Evolutionary conservation across 1,140 invertebrate species (phyloP).

Genomic region (Onthophagus taurus): DNA sequence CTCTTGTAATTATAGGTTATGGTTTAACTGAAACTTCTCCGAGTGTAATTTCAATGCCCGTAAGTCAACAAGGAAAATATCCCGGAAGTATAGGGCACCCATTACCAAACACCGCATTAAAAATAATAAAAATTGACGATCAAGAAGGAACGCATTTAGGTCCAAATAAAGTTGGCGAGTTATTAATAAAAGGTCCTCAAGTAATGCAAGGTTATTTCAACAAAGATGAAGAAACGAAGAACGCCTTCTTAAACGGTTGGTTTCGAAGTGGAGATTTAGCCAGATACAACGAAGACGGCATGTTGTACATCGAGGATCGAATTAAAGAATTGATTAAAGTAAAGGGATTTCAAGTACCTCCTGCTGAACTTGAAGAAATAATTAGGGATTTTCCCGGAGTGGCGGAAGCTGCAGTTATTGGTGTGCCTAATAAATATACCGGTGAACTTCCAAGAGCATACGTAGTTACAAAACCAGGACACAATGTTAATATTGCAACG

Average conservation of each 20-base stretch:
- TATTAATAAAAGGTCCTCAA: conserved; percentile 57
- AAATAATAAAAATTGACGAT: conserved; percentile 50
- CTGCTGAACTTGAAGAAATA: conserved; percentile 78
- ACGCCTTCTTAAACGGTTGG: conserved; percentile 62
- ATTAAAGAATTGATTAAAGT: conserved; percentile 83
- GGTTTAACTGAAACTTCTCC: conserved; percentile 57
- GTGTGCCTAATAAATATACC: conserved; percentile 56
- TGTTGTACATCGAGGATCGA: conserved; percentile 63
- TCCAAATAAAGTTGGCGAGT: conserved; percentile 50
- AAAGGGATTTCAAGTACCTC: conserved; percentile 73
- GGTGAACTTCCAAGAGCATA: conserved; percentile 73
- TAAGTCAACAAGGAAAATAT: conserved; percentile 31
- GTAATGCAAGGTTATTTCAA: conserved; percentile 66
- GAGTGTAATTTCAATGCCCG: conserved; percentile 31
- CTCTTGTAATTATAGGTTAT: conserved; percentile 41
- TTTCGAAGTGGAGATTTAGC: conserved; percentile 68
- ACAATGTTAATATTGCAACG: conserved; percentile 29
- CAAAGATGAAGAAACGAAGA: conserved; percentile 56
- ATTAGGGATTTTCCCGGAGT: conserved; percentile 68
- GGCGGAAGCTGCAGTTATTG: conserved; percentile 73
- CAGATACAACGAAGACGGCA: conserved; percentile 51
- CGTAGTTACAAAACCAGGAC: conserved; percentile 43
- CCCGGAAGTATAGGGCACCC: conserved; percentile 49
- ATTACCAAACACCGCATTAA: conserved; percentile 52
- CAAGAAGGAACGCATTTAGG: conserved; percentile 44